Conservation (phyloP, 2,113 vertebrate genomes). For the Heterotis niloticus region DNA sequence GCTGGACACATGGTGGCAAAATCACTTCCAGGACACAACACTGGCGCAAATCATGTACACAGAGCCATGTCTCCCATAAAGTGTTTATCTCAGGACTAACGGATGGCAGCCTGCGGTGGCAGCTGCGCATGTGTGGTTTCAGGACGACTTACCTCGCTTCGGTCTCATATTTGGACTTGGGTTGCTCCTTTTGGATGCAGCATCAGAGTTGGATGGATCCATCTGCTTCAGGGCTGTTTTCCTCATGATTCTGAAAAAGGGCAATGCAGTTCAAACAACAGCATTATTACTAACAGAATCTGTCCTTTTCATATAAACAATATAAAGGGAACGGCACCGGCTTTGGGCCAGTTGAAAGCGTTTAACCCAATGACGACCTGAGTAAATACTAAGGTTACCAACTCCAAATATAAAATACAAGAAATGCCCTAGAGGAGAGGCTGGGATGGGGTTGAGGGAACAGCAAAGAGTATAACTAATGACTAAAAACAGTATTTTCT, state of each 20-base stretch:
- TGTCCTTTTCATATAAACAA: neutral
- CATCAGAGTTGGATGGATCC: slow-evolving; percentile 75
- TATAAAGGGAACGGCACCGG: neutral
- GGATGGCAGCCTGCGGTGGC: neutral
- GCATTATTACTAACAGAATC: neutral
- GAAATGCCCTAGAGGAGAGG: too few relatives aligned
- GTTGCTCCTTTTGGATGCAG: slow-evolving; percentile 68
- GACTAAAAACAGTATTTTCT: too few relatives aligned
- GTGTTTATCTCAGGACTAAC: neutral
- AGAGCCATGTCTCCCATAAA: neutral
- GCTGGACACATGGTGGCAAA: neutral
- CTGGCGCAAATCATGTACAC: neutral
- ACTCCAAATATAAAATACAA: too few relatives aligned
- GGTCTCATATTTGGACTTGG: slow-evolving; percentile 74
- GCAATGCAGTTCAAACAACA: neutral
- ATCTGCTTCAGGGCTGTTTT: slow-evolving; percentile 71
- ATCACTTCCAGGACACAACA: neutral
- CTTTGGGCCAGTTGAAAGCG: too few relatives aligned
- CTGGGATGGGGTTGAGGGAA: too few relatives aligned
- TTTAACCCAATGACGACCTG: too few relatives aligned
- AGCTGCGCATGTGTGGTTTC: neutral
- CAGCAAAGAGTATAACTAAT: too few relatives aligned
- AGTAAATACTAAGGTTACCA: too few relatives aligned
- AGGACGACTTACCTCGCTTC: slow-evolving; percentile 71
- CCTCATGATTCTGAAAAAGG: slow-evolving; percentile 62